Conservation (phyloP, 2,888 invertebrate genomes). For the Zootermopsis nevadensis region DNA sequence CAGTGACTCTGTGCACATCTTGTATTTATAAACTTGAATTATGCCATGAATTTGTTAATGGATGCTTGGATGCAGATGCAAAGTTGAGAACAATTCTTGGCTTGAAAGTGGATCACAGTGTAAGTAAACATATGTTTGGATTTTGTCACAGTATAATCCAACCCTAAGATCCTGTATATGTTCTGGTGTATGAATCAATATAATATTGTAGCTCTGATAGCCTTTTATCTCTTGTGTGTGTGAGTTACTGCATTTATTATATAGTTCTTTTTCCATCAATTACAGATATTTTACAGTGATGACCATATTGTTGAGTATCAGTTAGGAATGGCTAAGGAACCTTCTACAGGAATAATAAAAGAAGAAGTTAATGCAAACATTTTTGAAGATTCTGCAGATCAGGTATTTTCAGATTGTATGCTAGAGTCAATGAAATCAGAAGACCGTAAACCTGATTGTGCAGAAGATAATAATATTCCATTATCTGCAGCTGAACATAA, state of each 20-base stretch:
- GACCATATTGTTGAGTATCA: too few relatives aligned
- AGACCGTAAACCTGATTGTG: too few relatives aligned
- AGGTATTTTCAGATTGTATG: too few relatives aligned
- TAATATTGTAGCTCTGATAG: not conserved
- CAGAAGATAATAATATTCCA: too few relatives aligned
- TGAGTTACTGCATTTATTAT: not conserved
- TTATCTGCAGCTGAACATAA: too few relatives aligned
- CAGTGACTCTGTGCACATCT: not conserved
- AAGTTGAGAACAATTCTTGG: not conserved
- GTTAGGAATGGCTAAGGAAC: too few relatives aligned
- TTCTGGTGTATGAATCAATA: not conserved
- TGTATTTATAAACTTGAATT: not conserved
- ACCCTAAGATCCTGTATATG: not conserved
- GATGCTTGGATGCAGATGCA: not conserved
- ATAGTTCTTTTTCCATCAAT: not conserved
- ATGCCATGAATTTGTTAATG: conserved; percentile 4
- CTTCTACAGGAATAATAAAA: too few relatives aligned
- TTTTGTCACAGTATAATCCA: not conserved
- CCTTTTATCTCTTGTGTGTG: not conserved
- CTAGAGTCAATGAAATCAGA: too few relatives aligned
- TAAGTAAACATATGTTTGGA: not conserved
- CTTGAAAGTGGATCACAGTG: not conserved
- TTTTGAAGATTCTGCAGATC: too few relatives aligned
- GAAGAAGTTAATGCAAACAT: too few relatives aligned
- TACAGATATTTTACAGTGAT: too few relatives aligned